Evolutionary conservation across 2,888 invertebrate genomes (phyloP), one percentile per base, ranked within the genome.

Genomic region (Apodemia zela): DNA sequence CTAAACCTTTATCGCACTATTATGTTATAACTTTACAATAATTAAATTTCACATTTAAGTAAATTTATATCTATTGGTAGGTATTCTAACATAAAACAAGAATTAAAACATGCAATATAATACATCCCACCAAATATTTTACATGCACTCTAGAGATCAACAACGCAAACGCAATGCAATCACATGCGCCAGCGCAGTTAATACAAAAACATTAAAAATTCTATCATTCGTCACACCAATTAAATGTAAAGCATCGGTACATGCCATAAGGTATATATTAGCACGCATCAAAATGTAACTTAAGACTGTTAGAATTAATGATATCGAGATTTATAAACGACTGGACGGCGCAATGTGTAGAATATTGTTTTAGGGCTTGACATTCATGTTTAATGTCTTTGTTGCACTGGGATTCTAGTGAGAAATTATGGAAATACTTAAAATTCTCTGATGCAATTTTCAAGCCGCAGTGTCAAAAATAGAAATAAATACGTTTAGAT

Each of bases 361-460:
- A 85, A 87, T 85, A 86, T 84, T 84, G 86, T 85, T 81, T 80
- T 84, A 79, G 75, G 79, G 80, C 81, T 75, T 79, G 84, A 86
- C 82, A 78, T 74, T 76, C 74, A 72, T 80, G 82, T 81, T 82
- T 86, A 86, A 87, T 86, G 89, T 88, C 88, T 88, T 84, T 84
- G 85, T 89, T 87, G 72, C 79, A 79, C 78, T 78, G 77, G 75
- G 75, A 81, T 78, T 80, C 80, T 74, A 63, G 72, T 68, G 70
- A 72, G 74, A 66, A 83, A 74, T 81, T 84, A 82, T 78, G 75
- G 72, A 69, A 75, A 66, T 68, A 61, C 66, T 59, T 61, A 60
- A 58, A 67, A 67, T 67, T 60, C 68, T 65, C 66, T 61, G 61
- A 60, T 58, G 63, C 64, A 62, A 71, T 69, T 68, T 66, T 51